Conservation (phyloP, 2,113 vertebrate genomes). For the Amphilophus citrinellus region DNA sequence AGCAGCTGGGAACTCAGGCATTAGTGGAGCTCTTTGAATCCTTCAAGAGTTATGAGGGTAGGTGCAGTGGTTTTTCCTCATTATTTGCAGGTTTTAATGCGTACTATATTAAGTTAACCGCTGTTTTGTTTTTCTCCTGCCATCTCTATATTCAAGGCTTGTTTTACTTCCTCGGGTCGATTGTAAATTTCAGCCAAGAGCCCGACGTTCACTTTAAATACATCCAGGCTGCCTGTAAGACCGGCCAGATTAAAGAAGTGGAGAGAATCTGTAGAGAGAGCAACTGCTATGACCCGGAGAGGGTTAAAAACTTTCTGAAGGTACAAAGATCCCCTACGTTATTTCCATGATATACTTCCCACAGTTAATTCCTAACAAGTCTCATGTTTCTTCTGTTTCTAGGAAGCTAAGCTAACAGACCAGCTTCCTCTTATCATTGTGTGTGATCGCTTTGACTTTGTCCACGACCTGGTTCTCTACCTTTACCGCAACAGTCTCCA, state of each 20-base stretch:
- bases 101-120: conserved; percentile 9
- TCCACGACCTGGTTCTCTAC: conserved; percentile 93
- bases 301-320: conserved; percentile 95
- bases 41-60: conserved; percentile 96
- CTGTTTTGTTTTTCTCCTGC: neutral
- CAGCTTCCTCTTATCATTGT: conserved; percentile 95
- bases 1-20: conserved; percentile 90
- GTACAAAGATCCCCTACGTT: conserved; percentile 54
- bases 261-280: conserved; percentile 94
- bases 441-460: conserved; percentile 93
- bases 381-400: conserved; percentile 5
- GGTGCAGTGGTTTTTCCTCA: neutral
- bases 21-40: conserved; percentile 95
- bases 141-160: conserved; percentile 81
- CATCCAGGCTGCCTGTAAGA: conserved; percentile 94
- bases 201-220: conserved; percentile 95
- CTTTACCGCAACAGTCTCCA: conserved; percentile 93
- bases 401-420: conserved; percentile 95
- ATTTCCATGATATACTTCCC: neutral
- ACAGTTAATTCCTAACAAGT: neutral
- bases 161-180: conserved; percentile 95
- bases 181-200: conserved; percentile 97
- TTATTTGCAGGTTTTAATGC: neutral
- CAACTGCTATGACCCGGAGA: conserved; percentile 92
- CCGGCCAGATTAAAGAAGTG: conserved; percentile 95